Evolutionary conservation across 2,113 vertebrate genomes (phyloP).

Genomic region (Hemicordylus capensis): DNA sequence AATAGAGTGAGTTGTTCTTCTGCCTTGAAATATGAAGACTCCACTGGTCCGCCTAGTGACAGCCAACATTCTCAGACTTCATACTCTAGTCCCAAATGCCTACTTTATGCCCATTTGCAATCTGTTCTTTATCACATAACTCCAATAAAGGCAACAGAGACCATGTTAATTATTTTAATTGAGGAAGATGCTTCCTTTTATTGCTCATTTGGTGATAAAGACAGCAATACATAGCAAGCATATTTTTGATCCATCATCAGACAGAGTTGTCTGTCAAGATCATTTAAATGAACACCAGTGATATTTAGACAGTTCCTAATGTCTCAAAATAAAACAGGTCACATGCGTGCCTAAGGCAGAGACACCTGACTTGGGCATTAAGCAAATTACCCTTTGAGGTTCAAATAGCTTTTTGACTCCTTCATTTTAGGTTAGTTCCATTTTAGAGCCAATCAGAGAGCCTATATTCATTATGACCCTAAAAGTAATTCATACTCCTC

Average conservation of each 20-base stretch:
- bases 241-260: conserved; percentile 60
- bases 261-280: conserved; percentile 60
- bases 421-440: background rate
- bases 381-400: background rate
- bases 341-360: background rate
- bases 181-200: conserved; percentile 53
- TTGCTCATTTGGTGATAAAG: conserved; percentile 62
- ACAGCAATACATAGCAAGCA: conserved; percentile 35
- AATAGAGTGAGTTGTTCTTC: background rate
- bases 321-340: conserved; percentile 8
- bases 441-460: background rate
- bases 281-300: conserved; percentile 44
- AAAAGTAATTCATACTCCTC: background rate
- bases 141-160: conserved; percentile 48
- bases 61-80: conserved; percentile 6
- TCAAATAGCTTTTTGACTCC: background rate
- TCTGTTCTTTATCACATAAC: conserved; percentile 53
- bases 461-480: background rate
- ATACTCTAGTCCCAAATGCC: conserved; percentile 7
- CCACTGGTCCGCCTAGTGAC: background rate
- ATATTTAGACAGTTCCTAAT: conserved; percentile 17
- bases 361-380: background rate
- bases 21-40: background rate
- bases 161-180: conserved; percentile 66
- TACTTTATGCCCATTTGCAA: conserved; percentile 17